Evolutionary conservation across 2,888 invertebrate species (phyloP), one percentile per base, ranked within the genome.

Genomic region (Phengaris alcon): DNA sequence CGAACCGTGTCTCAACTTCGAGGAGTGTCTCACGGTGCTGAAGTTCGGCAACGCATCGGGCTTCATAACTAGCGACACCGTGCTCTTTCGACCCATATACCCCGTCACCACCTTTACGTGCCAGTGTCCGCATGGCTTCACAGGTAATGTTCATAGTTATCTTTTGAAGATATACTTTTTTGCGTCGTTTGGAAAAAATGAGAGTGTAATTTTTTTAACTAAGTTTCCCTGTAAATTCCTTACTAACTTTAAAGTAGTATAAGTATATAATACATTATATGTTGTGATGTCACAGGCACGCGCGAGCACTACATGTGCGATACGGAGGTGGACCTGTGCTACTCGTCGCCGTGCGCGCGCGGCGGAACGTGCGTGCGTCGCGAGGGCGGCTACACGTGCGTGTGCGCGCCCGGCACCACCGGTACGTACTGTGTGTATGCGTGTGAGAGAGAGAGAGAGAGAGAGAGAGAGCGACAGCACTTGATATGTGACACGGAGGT

Each of bases 401-500:
- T 96, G 0, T 99, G 99, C 87, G 88, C 94, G 0, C 86, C 95
- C 0, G 96, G 95, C 0, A 98, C 95, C 83, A 97, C 97, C 9
- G 98, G 98, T 93, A 85, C 85, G 82, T 64, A 68, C 12, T 35
- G 1, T 8, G 22, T 59, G 10, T 3, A 13, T 22, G 64, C 6
- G 12, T 64, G 10, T 3, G 59, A 22, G 59, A 12, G 57, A 57
- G 57, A 57, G 57, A 22, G 57, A 57, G 57, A 57, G 57, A 22
- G 22, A 9, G 6, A 64, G 22, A 22, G 22, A 22, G 22, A 22
- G 77, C 95, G 96, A 79, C 97, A 97, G 81, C 97, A 98, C 85
- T 98, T 98, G 86, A 94, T 98, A 81, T 99, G 99, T 85, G 99
- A 99, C 84, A 97, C 97, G 0, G 99, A 99, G 88, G 98, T 99